Evolutionary conservation across 2,797 vertebrate species (phyloP).

Genomic region (Staurois parvus): DNA sequence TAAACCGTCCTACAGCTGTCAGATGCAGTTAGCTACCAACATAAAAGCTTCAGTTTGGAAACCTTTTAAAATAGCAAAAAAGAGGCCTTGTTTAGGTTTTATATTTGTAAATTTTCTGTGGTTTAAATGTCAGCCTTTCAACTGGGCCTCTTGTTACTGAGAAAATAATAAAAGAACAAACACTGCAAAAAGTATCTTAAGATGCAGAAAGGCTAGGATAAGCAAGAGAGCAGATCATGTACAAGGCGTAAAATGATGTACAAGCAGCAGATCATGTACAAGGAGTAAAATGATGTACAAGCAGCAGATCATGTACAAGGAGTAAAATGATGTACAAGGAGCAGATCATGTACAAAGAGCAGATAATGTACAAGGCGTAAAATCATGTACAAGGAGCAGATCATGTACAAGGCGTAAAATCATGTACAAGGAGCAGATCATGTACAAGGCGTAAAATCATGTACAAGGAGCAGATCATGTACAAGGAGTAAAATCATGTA

Average conservation of each 20-base stretch:
- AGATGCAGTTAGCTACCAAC: conserved; percentile 10
- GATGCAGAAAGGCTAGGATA: too few species aligned
- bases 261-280: too few species aligned
- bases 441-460: neutral
- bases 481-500: neutral
- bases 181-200: neutral
- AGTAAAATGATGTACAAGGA: neutral
- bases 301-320: too few species aligned
- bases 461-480: too few species aligned
- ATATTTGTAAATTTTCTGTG: neutral
- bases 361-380: too few species aligned
- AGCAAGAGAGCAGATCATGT: too few species aligned
- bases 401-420: neutral
- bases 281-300: neutral
- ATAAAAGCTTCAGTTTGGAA: conserved; percentile 16
- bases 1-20: conserved; percentile 37
- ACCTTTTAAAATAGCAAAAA: neutral
- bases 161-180: neutral
- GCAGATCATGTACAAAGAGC: too few species aligned
- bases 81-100: conserved; percentile 11
- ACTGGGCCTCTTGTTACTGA: neutral
- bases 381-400: neutral
- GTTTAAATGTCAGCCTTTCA: neutral
- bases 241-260: too few species aligned
- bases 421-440: too few species aligned